Evolutionary conservation across 2,888 invertebrate genomes (phyloP).

Genomic region (Hecatera dysodea): DNA sequence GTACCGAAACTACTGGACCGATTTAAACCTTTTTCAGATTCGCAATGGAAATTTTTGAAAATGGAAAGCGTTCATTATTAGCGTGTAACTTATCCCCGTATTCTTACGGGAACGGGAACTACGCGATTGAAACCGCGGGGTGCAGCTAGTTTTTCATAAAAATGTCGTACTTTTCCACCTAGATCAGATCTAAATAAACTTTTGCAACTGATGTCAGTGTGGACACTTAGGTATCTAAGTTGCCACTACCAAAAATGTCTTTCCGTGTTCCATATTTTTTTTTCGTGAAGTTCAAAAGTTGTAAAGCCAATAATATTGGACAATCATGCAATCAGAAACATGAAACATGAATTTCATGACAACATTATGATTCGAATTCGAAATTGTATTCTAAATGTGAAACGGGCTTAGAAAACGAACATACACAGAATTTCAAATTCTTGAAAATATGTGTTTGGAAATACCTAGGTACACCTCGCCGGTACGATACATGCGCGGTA

Average conservation of each 20-base stretch:
- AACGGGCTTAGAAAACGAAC: conserved; percentile 17
- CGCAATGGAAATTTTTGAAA: too few species aligned
- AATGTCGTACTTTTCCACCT: too few species aligned
- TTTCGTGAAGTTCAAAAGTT: background rate
- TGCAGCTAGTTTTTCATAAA: too few species aligned
- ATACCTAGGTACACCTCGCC: background rate
- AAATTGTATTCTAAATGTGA: conserved; percentile 46
- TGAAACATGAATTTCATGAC: conserved; percentile 34
- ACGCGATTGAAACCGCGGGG: too few species aligned
- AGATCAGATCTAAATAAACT: too few species aligned
- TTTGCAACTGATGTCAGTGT: too few species aligned
- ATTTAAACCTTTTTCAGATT: too few species aligned
- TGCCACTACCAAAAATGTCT: background rate
- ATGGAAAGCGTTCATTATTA: too few species aligned
- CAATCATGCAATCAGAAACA: conserved; percentile 44
- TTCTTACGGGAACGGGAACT: too few species aligned
- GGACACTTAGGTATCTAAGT: too few species aligned
- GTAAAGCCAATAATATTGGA: conserved; percentile 27
- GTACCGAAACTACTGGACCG: too few species aligned
- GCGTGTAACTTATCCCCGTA: too few species aligned
- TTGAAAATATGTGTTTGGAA: conserved; percentile 34
- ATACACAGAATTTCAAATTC: conserved; percentile 31
- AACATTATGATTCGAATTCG: conserved; percentile 33
- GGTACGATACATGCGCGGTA: background rate
- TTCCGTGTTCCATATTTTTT: background rate